Conservation (phyloP, 2,888 invertebrate species). For the Penaeus monodon region DNA sequence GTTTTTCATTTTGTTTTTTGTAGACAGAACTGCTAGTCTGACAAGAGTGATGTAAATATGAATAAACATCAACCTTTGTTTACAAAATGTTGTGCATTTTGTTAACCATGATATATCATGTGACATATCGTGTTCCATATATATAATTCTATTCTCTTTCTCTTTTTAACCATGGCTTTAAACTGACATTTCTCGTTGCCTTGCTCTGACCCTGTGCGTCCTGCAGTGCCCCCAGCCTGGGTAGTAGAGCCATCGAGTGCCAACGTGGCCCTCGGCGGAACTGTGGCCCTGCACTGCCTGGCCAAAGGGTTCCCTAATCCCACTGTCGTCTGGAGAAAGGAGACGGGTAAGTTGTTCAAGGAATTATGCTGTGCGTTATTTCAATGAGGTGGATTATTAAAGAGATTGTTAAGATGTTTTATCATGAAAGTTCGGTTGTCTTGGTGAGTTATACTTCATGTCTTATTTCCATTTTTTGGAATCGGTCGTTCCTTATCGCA, state of each 20-base stretch:
- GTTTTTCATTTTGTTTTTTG: no score
- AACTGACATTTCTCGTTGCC: neutral
- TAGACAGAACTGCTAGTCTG: no score
- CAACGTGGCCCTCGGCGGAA: slow-evolving; percentile 67
- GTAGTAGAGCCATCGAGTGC: slow-evolving; percentile 70
- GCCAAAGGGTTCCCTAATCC: slow-evolving; percentile 84
- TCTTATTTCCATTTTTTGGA: no score
- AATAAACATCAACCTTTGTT: neutral
- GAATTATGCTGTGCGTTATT: neutral
- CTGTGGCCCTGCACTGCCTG: slow-evolving; percentile 85
- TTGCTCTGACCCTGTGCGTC: neutral
- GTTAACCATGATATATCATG: neutral
- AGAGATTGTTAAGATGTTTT: no score
- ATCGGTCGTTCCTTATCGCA: no score
- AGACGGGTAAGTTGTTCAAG: slow-evolving; percentile 69
- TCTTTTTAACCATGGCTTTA: no score
- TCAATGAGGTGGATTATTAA: no score
- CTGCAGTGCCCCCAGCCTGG: slow-evolving; percentile 72
- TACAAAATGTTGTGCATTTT: neutral
- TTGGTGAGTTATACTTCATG: no score
- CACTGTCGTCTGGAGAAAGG: slow-evolving; percentile 85
- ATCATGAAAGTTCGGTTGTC: no score
- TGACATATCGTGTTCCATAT: neutral
- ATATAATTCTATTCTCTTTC: neutral
- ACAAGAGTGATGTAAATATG: neutral